Base-by-base conservation (phyloP, 1,140 invertebrate genomes). In the Dendroctonus valens region DNA sequence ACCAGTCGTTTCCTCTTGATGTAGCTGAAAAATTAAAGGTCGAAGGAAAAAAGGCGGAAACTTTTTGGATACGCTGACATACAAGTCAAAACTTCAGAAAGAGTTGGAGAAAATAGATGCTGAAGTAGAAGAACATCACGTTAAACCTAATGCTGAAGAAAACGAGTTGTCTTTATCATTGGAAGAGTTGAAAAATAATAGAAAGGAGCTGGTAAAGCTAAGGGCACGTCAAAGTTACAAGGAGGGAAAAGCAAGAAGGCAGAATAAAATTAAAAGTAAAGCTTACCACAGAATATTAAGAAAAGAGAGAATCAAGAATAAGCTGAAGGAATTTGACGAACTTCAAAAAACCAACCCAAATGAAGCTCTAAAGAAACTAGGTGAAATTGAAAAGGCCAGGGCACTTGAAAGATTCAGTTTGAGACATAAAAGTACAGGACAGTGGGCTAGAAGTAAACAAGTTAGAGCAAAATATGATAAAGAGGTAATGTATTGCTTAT, bases 381-480 rank as follows among this genome's bases (percentile, higher is more conserved):
- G 94, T 71, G 84, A 90, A 70, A 76, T 97, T 51, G 95, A 99
- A 68, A 91, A 86, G 77, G 83, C 85, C 26, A 83, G 96, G 73
- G 91, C 94, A 46, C 78, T 92, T 75, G 97, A 99, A 77, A 82
- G 97, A 73, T 91, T 94, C 72, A 93, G 89, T 52, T 81, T 98
- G 38, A 87, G 94, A 53, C 97, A 99, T 79, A 89, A 92, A n/a
- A 94, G 90, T 74, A 96, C 93, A 12, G 94, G 94, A 12, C 94
- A 97, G 74, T 99, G 95, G 93, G 92, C 95, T 0, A 90, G 90
- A 76, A 91, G 88, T 77, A 87, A 94, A 75, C 85, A 90, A 77
- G 81, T 95, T 39, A 85, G 91, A 71, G 92, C 94, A 0, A 97
- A 96, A 82, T 97, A 94, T 83, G 89, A 98, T 82, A 91, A 91